phyloP scores from a whole-genome alignment of 30 jellyfish, hydroid and myxozoan genomes.

The Hydractinia symbiolongicarpus region DNA sequence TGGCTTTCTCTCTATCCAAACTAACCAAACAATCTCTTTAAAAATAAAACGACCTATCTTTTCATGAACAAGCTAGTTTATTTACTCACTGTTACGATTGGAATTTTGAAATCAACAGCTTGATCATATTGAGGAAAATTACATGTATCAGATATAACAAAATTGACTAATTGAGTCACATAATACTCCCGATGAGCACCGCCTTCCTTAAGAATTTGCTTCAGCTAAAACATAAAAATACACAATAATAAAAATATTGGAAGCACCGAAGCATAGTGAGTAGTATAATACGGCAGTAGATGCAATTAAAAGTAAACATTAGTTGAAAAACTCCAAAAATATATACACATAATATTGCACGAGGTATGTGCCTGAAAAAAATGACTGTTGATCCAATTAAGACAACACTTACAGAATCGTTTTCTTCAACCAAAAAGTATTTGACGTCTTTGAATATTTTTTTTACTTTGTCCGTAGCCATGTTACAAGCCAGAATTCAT shows the following conservation, averaged over 20 bases:
- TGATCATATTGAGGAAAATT: slow-evolving; percentile 58
- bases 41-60: too few species aligned
- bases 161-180: slow-evolving; percentile 58
- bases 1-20: too few species aligned
- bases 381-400: too few species aligned
- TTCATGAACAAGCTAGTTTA: background rate
- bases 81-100: slow-evolving; percentile 55
- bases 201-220: slow-evolving; percentile 45
- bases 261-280: background rate
- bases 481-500: background rate
- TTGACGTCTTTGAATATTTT: slow-evolving; percentile 13
- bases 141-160: slow-evolving; percentile 53
- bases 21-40: too few species aligned
- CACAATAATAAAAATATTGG: background rate
- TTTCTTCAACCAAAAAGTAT: slow-evolving; percentile 8
- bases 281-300: background rate
- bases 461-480: background rate
- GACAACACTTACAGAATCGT: background rate
- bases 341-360: background rate
- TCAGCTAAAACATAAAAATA: slow-evolving; percentile 29
- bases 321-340: background rate
- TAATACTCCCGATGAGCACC: slow-evolving; percentile 85
- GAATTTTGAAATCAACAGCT: slow-evolving; percentile 63
- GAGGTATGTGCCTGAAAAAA: too few species aligned
- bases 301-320: background rate